These are phyloP conservation scores for Eciton burchellii DNA, from an alignment of 1,140 invertebrate species.

Conservation along the genomic window DNA sequence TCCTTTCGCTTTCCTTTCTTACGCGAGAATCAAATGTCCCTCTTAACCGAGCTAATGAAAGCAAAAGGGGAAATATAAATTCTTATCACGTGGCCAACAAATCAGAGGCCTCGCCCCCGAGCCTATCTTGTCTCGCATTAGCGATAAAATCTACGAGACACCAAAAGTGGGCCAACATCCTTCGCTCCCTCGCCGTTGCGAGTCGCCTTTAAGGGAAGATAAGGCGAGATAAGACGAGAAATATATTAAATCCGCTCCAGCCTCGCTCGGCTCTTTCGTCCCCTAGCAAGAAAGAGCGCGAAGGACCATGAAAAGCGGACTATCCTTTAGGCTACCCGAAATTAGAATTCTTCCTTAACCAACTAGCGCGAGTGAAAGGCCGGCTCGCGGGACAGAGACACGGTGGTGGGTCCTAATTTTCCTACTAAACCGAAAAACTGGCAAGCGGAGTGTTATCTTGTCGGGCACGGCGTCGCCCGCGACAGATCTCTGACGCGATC, in stretches of 20 bases:
- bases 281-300: slow-evolving; percentile 22
- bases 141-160: slow-evolving; percentile 78
- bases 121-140: slow-evolving; percentile 77
- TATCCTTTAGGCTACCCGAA: slow-evolving; percentile 57
- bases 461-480: background rate
- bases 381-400: slow-evolving; percentile 3
- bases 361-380: background rate
- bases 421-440: slow-evolving; percentile 66
- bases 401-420: slow-evolving; percentile 57
- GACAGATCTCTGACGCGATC: slow-evolving; percentile 14
- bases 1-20: background rate
- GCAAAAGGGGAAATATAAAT: slow-evolving; percentile 68
- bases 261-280: slow-evolving; percentile 59
- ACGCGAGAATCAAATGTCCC: background rate
- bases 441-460: slow-evolving; percentile 48
- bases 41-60: slow-evolving; percentile 62
- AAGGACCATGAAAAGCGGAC: slow-evolving; percentile 58
- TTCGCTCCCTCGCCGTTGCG: slow-evolving; percentile 71
- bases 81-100: slow-evolving; percentile 76
- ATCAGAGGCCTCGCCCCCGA: slow-evolving; percentile 70
- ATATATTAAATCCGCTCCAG: slow-evolving; percentile 73
- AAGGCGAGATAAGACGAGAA: slow-evolving; percentile 75
- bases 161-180: slow-evolving; percentile 71
- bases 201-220: slow-evolving; percentile 76
- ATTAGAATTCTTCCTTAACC: slow-evolving; percentile 74